Percentiles rank a stretch among this genome's conserved stretches.
These are phyloP conservation scores for Anniella stebbinsi DNA, from an alignment of 2,797 vertebrate genomes.

Conservation along the genomic window DNA sequence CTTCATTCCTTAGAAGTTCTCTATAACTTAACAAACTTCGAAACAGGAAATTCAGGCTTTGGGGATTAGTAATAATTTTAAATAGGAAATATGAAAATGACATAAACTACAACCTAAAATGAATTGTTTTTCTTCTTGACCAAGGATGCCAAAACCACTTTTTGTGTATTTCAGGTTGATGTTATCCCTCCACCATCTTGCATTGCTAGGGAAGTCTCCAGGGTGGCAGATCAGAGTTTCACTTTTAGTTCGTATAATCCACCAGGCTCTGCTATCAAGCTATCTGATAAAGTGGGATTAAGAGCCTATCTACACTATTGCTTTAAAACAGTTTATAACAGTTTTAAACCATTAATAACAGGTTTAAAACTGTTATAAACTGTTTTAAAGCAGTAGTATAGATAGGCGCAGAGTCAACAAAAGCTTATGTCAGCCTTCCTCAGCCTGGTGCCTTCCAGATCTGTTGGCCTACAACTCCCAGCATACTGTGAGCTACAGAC, in stretches of 20 bases:
- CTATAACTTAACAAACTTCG: constrained; percentile 20
- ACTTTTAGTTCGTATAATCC: background rate
- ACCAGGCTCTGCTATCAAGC: no score
- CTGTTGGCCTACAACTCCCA: no score
- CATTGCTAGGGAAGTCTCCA: background rate
- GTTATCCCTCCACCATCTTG: background rate
- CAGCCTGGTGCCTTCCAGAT: no score
- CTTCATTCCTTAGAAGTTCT: background rate
- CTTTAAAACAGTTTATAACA: no score
- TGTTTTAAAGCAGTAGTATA: no score
- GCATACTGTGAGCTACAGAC: no score
- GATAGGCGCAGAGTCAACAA: no score
- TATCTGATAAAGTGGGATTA: no score
- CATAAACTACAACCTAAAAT: constrained; percentile 26
- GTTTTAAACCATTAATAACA: no score
- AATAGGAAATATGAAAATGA: constrained; percentile 43
- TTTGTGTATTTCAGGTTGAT: background rate
- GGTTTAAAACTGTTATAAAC: no score
- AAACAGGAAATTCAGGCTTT: constrained; percentile 35
- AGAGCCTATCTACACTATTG: no score
- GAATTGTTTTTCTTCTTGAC: constrained; percentile 29
- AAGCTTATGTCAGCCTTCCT: no score
- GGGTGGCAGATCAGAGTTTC: background rate
- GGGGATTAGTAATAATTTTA: constrained; percentile 34
- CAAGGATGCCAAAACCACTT: constrained; percentile 27